Evolutionary conservation across 2,888 invertebrate species (phyloP), one percentile per base, ranked within the genome.

Genomic region (Drosophila peninsularis): DNA sequence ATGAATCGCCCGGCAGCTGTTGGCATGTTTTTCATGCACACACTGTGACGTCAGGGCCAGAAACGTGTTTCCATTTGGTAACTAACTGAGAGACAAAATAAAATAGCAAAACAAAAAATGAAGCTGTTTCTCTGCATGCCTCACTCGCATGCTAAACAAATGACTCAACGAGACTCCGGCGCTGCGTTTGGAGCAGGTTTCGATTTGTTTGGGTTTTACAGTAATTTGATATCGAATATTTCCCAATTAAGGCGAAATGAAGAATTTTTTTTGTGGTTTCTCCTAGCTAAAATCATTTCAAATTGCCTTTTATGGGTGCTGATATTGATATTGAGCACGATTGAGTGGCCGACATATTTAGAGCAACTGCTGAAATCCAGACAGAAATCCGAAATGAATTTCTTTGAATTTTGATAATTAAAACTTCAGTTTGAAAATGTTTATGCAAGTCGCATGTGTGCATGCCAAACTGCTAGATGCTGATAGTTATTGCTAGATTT

Each of bases 61-160:
- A 64, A 77, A 76, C 77, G 58, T 72, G 77, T 69, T 76, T 65
- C 36, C 57, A 17, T 62, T 71, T 71, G 50, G 24, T 19, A 52
- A 69, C 24, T 42, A 52, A 34, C 32, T 11, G 41, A 49, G 17
- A 19, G 19, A 14, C n/a, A 30, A 56, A 27, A 45, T 4, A 58
- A 56, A 47, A 47, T 6, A 47, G 6, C n/a, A 45, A 27, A 30
- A 17, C 44, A 14, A 37, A 45, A 42, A 10, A 42, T 49, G 44
- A 39, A 60, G 61, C 54, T 62, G 60, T 62, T 68, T 72, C 60
- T 47, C 49, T 39, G 36, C 50, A 50, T 53, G 19, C 56, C 61
- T 58, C 49, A 54, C 41, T 56, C 52, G 49, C 21, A 56, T 61
- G 54, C 75, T 70, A 67, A 71, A n/a, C 52, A 50, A 54, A 57